Percentiles rank a stretch among this genome's conserved stretches.
These are phyloP conservation scores for Astreopora myriophthalma DNA, from an alignment of 64 coral and sea anemone species.

Conservation along the genomic window DNA sequence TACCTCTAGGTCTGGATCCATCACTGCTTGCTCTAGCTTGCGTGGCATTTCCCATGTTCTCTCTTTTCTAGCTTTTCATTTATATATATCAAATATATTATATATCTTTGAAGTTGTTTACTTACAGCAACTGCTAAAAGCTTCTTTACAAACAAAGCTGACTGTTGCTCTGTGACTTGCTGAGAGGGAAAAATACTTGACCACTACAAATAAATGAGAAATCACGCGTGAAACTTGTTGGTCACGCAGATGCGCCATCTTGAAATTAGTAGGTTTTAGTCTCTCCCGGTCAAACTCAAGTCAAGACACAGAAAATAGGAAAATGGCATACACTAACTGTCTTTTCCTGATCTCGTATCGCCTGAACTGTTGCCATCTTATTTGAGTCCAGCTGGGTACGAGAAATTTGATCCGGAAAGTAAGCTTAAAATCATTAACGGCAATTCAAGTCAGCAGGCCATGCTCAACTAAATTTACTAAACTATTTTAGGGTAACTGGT, in stretches of 20 bases:
- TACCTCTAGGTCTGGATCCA: too few species aligned
- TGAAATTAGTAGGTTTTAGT: neutral
- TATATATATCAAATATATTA: too few species aligned
- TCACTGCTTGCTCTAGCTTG: too few species aligned
- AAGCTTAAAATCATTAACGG: too few species aligned
- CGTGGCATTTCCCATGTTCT: too few species aligned
- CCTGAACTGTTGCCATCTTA: slow-evolving; percentile 84
- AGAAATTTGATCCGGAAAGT: neutral
- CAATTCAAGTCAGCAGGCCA: too few species aligned
- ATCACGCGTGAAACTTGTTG: neutral
- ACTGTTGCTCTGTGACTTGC: slow-evolving; percentile 99
- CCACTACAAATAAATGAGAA: slow-evolving; percentile 60
- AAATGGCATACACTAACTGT: slow-evolving; percentile 68
- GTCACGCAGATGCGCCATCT: neutral
- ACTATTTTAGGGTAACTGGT: too few species aligned
- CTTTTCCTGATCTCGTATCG: slow-evolving; percentile 68
- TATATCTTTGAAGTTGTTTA: too few species aligned
- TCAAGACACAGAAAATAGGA: too few species aligned
- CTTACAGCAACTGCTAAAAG: slow-evolving; percentile 98
- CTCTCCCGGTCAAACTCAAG: neutral
- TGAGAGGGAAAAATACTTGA: slow-evolving; percentile 92
- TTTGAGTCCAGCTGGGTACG: neutral
- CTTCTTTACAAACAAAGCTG: slow-evolving; percentile 97
- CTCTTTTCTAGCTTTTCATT: too few species aligned
- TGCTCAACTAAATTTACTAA: too few species aligned